phyloP scores from a whole-genome alignment of 2,888 invertebrate species.

The Parthenolecanium corni region DNA sequence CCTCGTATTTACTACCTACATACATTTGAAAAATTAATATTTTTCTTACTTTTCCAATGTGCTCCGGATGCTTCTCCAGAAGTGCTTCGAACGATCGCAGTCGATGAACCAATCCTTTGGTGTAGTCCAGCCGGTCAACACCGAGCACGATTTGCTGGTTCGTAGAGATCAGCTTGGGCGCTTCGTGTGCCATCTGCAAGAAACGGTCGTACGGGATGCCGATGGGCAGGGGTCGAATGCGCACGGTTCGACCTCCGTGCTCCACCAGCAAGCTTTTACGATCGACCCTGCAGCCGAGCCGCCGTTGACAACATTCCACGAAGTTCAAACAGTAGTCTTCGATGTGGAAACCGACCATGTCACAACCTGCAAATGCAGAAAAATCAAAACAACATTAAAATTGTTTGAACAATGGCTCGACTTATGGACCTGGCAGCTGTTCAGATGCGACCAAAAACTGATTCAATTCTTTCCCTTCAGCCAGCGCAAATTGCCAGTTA shows the following conservation, averaged over 20 bases:
- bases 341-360: slow-evolving; percentile 42
- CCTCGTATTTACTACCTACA: no score
- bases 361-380: slow-evolving; percentile 37
- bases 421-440: background rate
- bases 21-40: no score
- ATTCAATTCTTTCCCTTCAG: no score
- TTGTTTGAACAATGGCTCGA: background rate
- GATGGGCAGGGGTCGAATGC: slow-evolving; percentile 40
- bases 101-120: slow-evolving; percentile 39
- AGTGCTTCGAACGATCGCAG: slow-evolving; percentile 39
- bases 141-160: slow-evolving; percentile 35
- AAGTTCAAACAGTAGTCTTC: slow-evolving; percentile 41
- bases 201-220: slow-evolving; percentile 40
- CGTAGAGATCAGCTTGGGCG: slow-evolving; percentile 37
- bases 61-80: slow-evolving; percentile 39
- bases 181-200: slow-evolving; percentile 37
- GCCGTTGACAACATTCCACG: slow-evolving; percentile 39
- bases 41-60: slow-evolving; percentile 36
- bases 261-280: slow-evolving; percentile 38
- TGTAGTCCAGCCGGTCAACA: slow-evolving; percentile 40
- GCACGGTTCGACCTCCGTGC: slow-evolving; percentile 39
- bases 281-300: slow-evolving; percentile 40
- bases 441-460: no score
- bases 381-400: background rate
- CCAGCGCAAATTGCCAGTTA: no score